Base-by-base conservation (phyloP, 2,888 invertebrate genomes). In the Belgica antarctica region DNA sequence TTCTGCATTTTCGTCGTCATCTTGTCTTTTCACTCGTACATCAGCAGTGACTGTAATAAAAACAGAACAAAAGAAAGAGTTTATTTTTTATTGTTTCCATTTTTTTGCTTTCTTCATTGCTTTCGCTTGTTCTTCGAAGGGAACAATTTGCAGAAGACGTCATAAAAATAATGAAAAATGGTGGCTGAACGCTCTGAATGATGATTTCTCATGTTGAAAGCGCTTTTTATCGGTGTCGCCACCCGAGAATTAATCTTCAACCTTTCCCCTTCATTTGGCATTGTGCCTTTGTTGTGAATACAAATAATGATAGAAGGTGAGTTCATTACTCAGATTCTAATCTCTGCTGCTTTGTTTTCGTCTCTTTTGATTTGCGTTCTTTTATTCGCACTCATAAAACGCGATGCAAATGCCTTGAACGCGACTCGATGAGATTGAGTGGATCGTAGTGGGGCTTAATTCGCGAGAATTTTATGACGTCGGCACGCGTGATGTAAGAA, bases 1-100 rank as follows among this genome's bases (percentile, higher is more conserved):
- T 1, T 87, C 87, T 71, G 84, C 85, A 22, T 77, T 81, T n/a
- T 81, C 81, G 27, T 89, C 89, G 0, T 85, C 84, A 27, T 89
- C 87, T 80, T 92, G 92, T 52, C 87, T 83, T 75, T 84, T 86
- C 70, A 84, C 82, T 74, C 85, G 80, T 65, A 76, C 74, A 71
- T 79, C 79, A 72, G 84, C 82, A 74, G 80, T 81, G 71, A 80
- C 86, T 84, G 47, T 66, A 27, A 77, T 52, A 52, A 80, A 47
- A 65, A 24, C 70, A 19, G 15, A 59, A 27, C 2, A 25, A 27
- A 22, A 12, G 28, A 28, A 65, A 19, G 65, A 66, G 17, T 28
- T 68, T 47, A 68, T 28, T 57, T 41, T 25, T 65, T 65, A 57
- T 68, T 68, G 34, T 19, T 22, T 68, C 15, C 57, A 17, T 68